Evolutionary conservation across 1,140 invertebrate species (phyloP).

Genomic region (Drosophila rhopaloa): DNA sequence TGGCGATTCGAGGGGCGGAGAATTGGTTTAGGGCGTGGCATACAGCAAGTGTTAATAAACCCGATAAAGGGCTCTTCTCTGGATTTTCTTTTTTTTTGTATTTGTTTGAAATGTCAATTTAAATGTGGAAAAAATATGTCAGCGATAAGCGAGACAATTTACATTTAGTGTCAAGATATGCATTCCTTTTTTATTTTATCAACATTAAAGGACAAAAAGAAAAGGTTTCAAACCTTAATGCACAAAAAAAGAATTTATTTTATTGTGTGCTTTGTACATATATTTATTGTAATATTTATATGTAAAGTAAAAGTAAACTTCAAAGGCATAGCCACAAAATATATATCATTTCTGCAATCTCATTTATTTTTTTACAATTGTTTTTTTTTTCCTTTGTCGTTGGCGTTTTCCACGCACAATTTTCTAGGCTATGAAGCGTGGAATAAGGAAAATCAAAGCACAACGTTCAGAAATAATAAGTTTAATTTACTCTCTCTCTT

Average conservation of each 20-base stretch:
- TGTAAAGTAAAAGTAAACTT: too few species aligned
- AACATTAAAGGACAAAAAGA: neutral
- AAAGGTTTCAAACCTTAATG: too few species aligned
- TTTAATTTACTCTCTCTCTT: slow-evolving; percentile 26
- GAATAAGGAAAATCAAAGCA: slow-evolving; percentile 39
- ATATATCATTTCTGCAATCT: slow-evolving; percentile 2
- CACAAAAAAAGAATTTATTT: too few species aligned
- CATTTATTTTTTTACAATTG: slow-evolving; percentile 23
- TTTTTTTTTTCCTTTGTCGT: slow-evolving; percentile 5
- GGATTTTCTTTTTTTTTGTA: neutral
- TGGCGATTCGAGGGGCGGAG: neutral
- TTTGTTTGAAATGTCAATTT: slow-evolving; percentile 19
- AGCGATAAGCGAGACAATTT: slow-evolving; percentile 23
- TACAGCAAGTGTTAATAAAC: slow-evolving; percentile 41
- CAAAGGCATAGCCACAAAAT: slow-evolving; percentile 11
- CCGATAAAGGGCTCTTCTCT: slow-evolving; percentile 8
- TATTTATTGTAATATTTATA: too few species aligned
- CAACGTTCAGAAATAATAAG: slow-evolving; percentile 37
- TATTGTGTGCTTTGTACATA: too few species aligned
- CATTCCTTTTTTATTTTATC: neutral
- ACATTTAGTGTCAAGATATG: slow-evolving; percentile 18
- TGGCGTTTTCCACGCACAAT: slow-evolving; percentile 32
- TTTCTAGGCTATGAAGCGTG: slow-evolving; percentile 35
- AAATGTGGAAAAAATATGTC: slow-evolving; percentile 25
- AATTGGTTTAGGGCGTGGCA: slow-evolving; percentile 22